Conservation (phyloP, 2,797 vertebrate genomes). For the Spheniscus humboldti region DNA sequence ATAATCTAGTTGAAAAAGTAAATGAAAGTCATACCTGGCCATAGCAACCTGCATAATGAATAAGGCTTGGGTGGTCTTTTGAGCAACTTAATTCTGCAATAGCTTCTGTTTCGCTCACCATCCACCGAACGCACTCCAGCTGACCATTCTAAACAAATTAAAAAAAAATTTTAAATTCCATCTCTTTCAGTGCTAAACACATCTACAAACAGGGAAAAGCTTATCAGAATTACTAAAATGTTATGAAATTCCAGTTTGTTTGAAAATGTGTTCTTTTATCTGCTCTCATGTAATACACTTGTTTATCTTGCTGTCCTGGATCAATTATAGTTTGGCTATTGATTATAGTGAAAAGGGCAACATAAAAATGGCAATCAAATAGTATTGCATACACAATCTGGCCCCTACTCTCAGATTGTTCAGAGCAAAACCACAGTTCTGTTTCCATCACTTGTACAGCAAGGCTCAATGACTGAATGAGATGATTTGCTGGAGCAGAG, state of each 20-base stretch:
- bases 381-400: not conserved
- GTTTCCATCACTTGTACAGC: not conserved
- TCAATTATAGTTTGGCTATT: not conserved
- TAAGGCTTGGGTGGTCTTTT: slow-evolving; percentile 93
- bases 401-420: not conserved
- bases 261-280: not conserved
- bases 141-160: slow-evolving; percentile 84
- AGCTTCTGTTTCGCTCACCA: slow-evolving; percentile 98
- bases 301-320: not conserved
- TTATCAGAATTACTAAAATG: not conserved
- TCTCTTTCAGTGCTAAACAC: not conserved
- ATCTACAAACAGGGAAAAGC: not conserved
- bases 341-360: not conserved
- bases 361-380: not conserved
- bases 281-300: not conserved
- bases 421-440: not conserved
- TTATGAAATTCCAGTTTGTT: not conserved
- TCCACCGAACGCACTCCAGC: slow-evolving; percentile 95
- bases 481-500: not conserved
- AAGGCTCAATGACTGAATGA: not conserved
- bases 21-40: slow-evolving; percentile 84
- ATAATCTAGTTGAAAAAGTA: not conserved
- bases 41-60: slow-evolving; percentile 92
- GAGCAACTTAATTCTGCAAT: slow-evolving; percentile 96
- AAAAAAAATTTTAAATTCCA: not conserved